phyloP scores from a whole-genome alignment of 2,888 invertebrate genomes.

The Cheilosia pagana region DNA sequence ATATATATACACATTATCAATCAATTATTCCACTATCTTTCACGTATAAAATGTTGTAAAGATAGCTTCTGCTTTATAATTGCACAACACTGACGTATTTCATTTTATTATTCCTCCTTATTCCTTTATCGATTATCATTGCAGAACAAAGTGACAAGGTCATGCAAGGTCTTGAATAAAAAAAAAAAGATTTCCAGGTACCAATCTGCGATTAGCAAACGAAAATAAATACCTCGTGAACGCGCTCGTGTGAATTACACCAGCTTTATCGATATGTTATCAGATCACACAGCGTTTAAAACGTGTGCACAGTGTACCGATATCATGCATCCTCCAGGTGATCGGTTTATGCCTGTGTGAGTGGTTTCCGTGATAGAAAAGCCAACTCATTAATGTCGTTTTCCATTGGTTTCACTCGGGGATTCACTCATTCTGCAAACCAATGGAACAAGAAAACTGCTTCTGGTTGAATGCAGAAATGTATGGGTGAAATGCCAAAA shows the following conservation, averaged over 20 bases:
- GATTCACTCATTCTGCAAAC: too few species aligned
- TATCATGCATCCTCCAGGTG: conserved; percentile 51
- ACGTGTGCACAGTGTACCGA: conserved; percentile 7
- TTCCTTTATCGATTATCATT: not conserved
- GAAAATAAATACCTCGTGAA: conserved; percentile 19
- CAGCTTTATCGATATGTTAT: conserved; percentile 19
- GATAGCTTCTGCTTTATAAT: too few species aligned
- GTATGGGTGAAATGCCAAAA: too few species aligned
- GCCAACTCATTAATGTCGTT: not conserved
- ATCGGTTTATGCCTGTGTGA: conserved; percentile 15
- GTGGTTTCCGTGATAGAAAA: conserved; percentile 6
- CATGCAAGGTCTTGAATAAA: conserved; percentile 15
- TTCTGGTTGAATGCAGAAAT: too few species aligned
- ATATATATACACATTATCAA: too few species aligned
- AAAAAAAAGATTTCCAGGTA: not conserved
- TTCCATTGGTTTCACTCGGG: too few species aligned
- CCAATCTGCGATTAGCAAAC: not conserved
- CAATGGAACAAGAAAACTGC: too few species aligned
- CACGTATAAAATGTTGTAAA: too few species aligned
- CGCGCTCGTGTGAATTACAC: conserved; percentile 10
- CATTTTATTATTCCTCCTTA: not conserved
- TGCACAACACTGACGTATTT: not conserved
- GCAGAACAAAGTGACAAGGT: conserved; percentile 20
- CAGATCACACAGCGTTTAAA: conserved; percentile 24
- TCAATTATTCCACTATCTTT: too few species aligned